Evolutionary conservation across 1,140 invertebrate species (phyloP), one percentile per base, ranked within the genome.

Genomic region (Drosophila biarmipes): DNA sequence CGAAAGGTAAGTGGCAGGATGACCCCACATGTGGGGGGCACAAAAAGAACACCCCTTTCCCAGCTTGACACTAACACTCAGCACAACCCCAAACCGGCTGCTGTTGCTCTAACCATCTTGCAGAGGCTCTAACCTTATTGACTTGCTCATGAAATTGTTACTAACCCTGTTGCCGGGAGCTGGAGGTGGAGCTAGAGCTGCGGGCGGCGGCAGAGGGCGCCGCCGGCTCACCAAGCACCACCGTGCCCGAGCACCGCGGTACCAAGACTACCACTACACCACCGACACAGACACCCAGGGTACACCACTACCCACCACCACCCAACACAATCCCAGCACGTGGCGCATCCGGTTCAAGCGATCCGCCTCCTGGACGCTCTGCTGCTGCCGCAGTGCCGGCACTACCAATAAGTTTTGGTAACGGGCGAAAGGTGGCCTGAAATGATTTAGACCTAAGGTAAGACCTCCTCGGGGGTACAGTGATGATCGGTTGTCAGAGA

Each of bases 61-160:
- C 40, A 43, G 67, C 57, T 63, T 66, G 35, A 77, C 58, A 85
- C 80, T 84, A 84, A 84, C 80, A 80, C 62, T 40, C 49, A 48
- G 48, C 57, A 64, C 72, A 52, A 43, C n/a, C 46, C 17, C 35
- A 21, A 72, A 17, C 15, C 61, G 57, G 48, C 42, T 66, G 59
- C 64, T 75, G 71, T 73, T 51, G 56, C 66, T 67, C 54, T 69
- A 79, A 75, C 54, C 64, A 69, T 72, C 58, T 91, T 90, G 73
- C 90, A 91, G 90, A 87, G 66, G 90, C 51, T 68, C 73, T 87
- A 87, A 89, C 80, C 74, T 59, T 42, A 52, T 91, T 80, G 82
- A 77, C 59, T 79, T 78, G 73, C 61, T 91, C 69, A 55, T 85
- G 79, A 91, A 91, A 91, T 71, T 91, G 79, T 90, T 91, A 91